Conservation (phyloP, 2,888 invertebrate genomes). For the Acronicta leporina region DNA sequence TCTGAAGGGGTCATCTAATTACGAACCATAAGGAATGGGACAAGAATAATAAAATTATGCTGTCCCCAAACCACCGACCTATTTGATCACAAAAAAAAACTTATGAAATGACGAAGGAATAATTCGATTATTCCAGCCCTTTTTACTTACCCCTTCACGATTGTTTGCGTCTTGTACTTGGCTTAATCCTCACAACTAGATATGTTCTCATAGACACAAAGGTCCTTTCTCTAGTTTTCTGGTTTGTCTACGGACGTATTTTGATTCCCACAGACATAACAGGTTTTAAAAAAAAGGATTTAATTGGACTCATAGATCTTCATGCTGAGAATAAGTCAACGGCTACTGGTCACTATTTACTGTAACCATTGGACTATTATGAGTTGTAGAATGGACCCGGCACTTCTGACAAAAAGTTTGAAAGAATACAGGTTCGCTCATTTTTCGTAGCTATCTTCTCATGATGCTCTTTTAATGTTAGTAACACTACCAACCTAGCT, state of each 20-base stretch:
- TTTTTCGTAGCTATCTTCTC: constrained; percentile 12
- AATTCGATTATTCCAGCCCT: constrained; percentile 55
- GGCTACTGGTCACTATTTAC: constrained; percentile 40
- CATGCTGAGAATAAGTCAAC: constrained; percentile 36
- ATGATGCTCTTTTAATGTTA: constrained; percentile 6
- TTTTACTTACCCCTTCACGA: constrained; percentile 61
- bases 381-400: constrained; percentile 28
- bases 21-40: constrained; percentile 48
- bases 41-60: constrained; percentile 56
- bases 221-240: constrained; percentile 72
- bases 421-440: constrained; percentile 18
- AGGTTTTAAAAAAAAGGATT: constrained; percentile 61
- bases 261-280: constrained; percentile 64
- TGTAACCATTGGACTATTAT: constrained; percentile 35
- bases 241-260: constrained; percentile 63
- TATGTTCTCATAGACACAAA: constrained; percentile 72
- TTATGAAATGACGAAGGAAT: constrained; percentile 29
- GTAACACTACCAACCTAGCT: no score
- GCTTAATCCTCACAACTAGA: constrained; percentile 68
- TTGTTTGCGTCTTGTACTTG: constrained; percentile 61
- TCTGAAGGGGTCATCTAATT: constrained; percentile 54
- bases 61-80: constrained; percentile 54
- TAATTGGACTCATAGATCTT: constrained; percentile 50
- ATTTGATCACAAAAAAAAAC: constrained; percentile 42
- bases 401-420: constrained; percentile 35